phyloP scores from a whole-genome alignment of 2,888 invertebrate genomes.

The Elegia similella region DNA sequence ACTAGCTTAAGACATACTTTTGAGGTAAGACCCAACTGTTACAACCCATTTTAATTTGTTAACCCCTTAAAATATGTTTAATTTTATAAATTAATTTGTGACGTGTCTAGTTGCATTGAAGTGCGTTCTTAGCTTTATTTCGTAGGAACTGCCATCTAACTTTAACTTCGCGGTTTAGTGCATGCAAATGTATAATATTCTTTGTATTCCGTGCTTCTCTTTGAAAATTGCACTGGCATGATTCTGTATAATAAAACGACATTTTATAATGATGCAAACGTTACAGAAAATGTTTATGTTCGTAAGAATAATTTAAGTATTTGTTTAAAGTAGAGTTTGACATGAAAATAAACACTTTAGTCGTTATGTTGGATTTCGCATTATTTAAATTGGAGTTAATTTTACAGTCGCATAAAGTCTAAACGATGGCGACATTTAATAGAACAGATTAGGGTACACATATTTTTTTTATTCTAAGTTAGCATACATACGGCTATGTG shows the following conservation, averaged over 20 bases:
- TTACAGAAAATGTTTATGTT: conserved; percentile 8
- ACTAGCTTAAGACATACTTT: too few species aligned
- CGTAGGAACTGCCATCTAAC: neutral
- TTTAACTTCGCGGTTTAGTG: conserved; percentile 14
- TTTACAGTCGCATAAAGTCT: neutral
- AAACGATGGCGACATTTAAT: neutral
- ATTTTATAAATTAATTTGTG: too few species aligned
- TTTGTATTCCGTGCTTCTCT: conserved; percentile 45
- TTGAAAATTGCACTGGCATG: conserved; percentile 48
- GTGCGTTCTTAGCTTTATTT: neutral
- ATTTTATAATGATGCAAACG: conserved; percentile 33
- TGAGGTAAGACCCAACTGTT: too few species aligned
- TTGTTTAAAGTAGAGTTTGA: neutral
- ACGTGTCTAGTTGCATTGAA: neutral
- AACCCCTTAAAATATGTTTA: too few species aligned
- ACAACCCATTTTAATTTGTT: too few species aligned
- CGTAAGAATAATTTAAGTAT: neutral
- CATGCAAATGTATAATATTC: conserved; percentile 23
- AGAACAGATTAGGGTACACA: too few species aligned
- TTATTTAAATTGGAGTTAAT: neutral
- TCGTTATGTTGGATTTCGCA: neutral
- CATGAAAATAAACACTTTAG: conserved; percentile 8
- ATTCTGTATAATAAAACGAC: conserved; percentile 40
- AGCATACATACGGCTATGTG: too few species aligned
- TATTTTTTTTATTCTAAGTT: too few species aligned